phyloP scores from a whole-genome alignment of 2,113 vertebrate genomes.

The Paratilapia polleni region DNA sequence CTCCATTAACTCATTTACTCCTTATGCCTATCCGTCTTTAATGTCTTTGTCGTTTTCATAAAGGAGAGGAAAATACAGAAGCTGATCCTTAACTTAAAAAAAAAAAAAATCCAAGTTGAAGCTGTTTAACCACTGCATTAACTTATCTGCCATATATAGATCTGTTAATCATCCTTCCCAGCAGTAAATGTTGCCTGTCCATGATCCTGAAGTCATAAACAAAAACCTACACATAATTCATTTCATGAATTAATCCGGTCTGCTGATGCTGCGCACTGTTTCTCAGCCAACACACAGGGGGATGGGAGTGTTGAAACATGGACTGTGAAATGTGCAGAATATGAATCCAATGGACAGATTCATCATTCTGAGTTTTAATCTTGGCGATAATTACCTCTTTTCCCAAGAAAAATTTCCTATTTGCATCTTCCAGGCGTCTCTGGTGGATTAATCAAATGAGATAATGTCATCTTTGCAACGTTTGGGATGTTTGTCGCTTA shows the following conservation, averaged over 20 bases:
- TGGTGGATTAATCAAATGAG: background rate
- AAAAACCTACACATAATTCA: constrained; percentile 16
- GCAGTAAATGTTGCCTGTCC: background rate
- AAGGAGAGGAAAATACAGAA: background rate
- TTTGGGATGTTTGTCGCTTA: background rate
- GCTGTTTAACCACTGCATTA: background rate
- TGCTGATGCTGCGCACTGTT: background rate
- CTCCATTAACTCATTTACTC: background rate
- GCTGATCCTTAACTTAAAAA: background rate
- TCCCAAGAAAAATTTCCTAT: background rate
- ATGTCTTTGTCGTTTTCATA: background rate
- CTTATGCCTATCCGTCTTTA: background rate
- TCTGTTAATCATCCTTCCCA: constrained; percentile 8
- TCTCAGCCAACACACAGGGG: no score
- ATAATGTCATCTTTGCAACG: background rate
- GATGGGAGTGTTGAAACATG: background rate
- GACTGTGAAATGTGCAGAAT: constrained; percentile 20
- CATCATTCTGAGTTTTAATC: constrained; percentile 26
- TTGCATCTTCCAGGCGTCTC: background rate
- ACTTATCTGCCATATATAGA: background rate
- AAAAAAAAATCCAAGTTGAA: background rate
- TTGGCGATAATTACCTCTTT: background rate
- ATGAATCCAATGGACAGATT: constrained; percentile 30
- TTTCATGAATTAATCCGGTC: constrained; percentile 30
- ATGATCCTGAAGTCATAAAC: constrained; percentile 33